Evolutionary conservation across 2,113 vertebrate species (phyloP), one percentile per base, ranked within the genome.

Genomic region (Ibidorhyncha struthersii): DNA sequence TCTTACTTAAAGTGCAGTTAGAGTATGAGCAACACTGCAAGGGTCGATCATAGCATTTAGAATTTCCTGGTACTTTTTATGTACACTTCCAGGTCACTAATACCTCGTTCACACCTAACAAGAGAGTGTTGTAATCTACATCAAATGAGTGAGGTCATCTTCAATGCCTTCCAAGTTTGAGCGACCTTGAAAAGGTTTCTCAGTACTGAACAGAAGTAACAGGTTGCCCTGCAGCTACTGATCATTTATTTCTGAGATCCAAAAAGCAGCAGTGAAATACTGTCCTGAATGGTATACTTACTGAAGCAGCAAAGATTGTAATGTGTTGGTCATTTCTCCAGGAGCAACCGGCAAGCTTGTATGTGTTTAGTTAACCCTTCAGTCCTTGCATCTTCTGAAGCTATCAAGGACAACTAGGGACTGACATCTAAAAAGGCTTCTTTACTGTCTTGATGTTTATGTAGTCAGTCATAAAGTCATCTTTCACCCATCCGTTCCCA

Each of bases 101-200:
- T 81, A 83, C 55, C 81, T 84, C 89, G 76, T 89, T 96, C 86
- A 69, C 84, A 87, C 69, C 36, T 93, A 96, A 97, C 89, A 94
- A 94, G 92, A 90, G 91, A 36, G 69, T 63, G 86, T 69, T 95
- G 84, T 96, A 82, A 87, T 87, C 91, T 62, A 40, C 66, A 77
- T 56, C 43, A 32, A 79, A 76, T 30, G 84, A 52, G 53, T 95
- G 94, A 96, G 83, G 78, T 97, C 65, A 94, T 90, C 61, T 79
- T 85, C 65, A 56, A 25, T 79, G 91, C 73, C 77, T 87, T 96
- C 89, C 95, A 96, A 93, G 84, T 82, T 0, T 74, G 40, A 82
- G 43, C 53, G 91, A 82, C 78, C 86, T 92, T 76, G 72, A 72
- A 83, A 71, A 43, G 20, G 20, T 95, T 90, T 82, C 40, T 86